Evolutionary conservation across 2,797 vertebrate species (phyloP), one percentile per base, ranked within the genome.

Genomic region (Calcarius lapponicus): DNA sequence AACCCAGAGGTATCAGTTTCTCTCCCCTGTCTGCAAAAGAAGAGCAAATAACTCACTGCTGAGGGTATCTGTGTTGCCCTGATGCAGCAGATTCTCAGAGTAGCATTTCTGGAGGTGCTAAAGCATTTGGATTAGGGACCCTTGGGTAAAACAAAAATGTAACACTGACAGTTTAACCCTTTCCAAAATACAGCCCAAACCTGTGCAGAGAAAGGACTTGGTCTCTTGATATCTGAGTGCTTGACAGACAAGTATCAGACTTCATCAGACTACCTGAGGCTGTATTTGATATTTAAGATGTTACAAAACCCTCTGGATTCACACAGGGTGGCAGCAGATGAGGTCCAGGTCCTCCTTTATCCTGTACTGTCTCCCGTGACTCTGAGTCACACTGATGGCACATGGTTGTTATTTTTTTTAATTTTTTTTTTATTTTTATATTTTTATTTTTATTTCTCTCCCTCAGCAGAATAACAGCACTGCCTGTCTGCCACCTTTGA

Each of bases 401-500:
- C 57, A 45, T 4, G 31, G 45, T 74, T 87, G 82, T 91, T 89
- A 51, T 54, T 42, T 51, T 51, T 45, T 31, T 70, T 40, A 13
- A 11, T 38, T 10, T 20, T 53, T 5, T 18, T 29, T 13, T 57
- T 64, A 24, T 29, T 90, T 86, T 90, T 90, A 64, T 48, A 5
- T 38, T 93, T 86, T 69, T 88, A 74, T 80, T 91, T 87, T 53
- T 74, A 5, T 85, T 87, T 76, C 75, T 92, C 78, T 91, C 65
- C 60, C 54, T 80, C 2, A 6, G 79, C 87, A 92, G 22, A 91
- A 69, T 43, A 90, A 88, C 76, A 91, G 31, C 80, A 54, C 80
- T 86, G 82, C 38, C 82, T 75, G 91, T 91, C 91, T 96, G 79
- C 82, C 95, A 93, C 96, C 92, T 95, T 61, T 72, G 48, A 88